phyloP scores from a whole-genome alignment of 2,797 vertebrate species.

The Cercopithecus neglectus region DNA sequence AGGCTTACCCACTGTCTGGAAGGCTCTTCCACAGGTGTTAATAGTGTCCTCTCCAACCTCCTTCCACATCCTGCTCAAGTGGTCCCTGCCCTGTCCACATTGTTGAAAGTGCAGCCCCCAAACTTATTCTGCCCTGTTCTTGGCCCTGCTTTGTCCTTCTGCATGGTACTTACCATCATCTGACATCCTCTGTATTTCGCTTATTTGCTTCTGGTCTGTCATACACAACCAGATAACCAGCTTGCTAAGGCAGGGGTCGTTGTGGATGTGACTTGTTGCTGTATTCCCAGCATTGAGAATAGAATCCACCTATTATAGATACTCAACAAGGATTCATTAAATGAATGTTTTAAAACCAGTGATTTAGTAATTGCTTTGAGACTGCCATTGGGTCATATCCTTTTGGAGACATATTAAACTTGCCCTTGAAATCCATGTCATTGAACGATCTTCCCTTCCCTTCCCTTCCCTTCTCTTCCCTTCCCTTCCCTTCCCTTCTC shows the following conservation, averaged over 20 bases:
- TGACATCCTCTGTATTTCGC: neutral
- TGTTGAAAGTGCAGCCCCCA: neutral
- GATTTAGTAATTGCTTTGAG: neutral
- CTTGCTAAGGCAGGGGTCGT: neutral
- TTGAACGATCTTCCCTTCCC: neutral
- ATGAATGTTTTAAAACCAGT: conserved; percentile 5
- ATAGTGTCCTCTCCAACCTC: neutral
- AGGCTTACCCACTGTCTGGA: neutral
- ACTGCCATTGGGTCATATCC: neutral
- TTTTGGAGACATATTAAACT: neutral
- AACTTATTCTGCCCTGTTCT: neutral
- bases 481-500: neutral
- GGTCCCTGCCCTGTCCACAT: neutral
- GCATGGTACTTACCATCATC: neutral
- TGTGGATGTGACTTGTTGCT: neutral
- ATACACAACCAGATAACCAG: neutral
- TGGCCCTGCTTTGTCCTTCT: neutral
- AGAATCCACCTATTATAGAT: neutral
- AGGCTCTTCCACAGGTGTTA: neutral
- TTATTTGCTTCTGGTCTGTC: neutral
- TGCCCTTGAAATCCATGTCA: neutral
- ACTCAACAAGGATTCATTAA: neutral
- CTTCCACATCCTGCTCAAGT: neutral
- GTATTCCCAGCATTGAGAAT: neutral
- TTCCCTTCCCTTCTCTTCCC: no score